Evolutionary conservation across 1,140 invertebrate genomes (phyloP), one percentile per base, ranked within the genome.

Genomic region (Scaptomyza montana): DNA sequence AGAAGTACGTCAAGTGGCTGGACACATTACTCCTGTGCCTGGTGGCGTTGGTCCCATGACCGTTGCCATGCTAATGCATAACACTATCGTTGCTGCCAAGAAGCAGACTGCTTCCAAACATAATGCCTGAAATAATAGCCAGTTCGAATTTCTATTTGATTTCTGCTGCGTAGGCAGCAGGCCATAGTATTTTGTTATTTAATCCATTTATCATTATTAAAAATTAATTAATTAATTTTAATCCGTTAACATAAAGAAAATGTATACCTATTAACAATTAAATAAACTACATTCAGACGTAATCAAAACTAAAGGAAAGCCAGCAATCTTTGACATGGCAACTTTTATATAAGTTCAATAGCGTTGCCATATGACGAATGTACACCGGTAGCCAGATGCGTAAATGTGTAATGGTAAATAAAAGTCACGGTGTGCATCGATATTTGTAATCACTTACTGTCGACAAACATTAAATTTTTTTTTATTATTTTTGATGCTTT

Each of bases 41-140:
- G 97, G 97, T 10, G 97, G 97, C 10, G 97, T 98, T 21, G 97
- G 97, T 0, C 97, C 97, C 1, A 96, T 98, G 95, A 98, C 97
- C 5, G 96, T 98, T 0, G 95, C 96, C 1, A 97, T 97, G 96
- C 92, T 98, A 7, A 97, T 98, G 95, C 94, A 94, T 62, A 98
- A 98, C 84, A 97, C 97, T 0, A 93, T 97, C 19, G 92, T 94
- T 74, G 96, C 96, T 1, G 95, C 96, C 3, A 93, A 93, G 82
- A 92, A 90, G 5, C 76, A 92, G 49, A 69, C 43, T 5, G 61
- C 4, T 12, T 9, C 39, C 39, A 43, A 43, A n/a, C 39, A n/a
- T 0, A 43, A 43, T 19, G 12, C 62, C 2, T 70, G 56, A 56
- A 56, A 41, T 9, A 36, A 9, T 19, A 12, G 33, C 7, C 33